These are phyloP conservation scores for Phenganax marumi DNA, from an alignment of 92 coral and sea anemone species.

Conservation along the genomic window DNA sequence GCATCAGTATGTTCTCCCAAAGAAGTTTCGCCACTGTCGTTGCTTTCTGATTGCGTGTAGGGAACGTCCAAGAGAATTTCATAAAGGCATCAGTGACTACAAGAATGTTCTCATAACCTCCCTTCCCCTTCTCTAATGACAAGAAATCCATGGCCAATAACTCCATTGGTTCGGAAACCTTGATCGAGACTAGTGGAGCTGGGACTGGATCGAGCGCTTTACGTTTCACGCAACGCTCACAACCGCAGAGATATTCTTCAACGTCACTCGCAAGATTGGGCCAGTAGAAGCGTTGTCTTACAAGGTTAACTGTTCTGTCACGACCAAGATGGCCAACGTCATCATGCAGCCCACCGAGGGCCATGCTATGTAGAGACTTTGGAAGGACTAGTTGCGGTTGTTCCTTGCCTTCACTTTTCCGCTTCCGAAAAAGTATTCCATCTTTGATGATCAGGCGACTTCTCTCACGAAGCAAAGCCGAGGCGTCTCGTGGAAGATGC, in stretches of 20 bases:
- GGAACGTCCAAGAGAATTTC: constrained; percentile 50
- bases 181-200: constrained; percentile 45
- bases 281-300: constrained; percentile 51
- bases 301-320: constrained; percentile 45
- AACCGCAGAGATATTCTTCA: constrained; percentile 29
- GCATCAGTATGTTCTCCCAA: constrained; percentile 56
- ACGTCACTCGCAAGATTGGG: constrained; percentile 51
- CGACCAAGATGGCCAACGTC: constrained; percentile 46
- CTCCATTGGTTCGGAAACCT: constrained; percentile 45
- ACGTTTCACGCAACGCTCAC: constrained; percentile 57
- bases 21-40: constrained; percentile 52
- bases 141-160: constrained; percentile 54
- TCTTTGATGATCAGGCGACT: constrained; percentile 20
- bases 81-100: constrained; percentile 51
- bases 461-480: constrained; percentile 14
- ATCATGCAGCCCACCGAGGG: constrained; percentile 36
- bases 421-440: constrained; percentile 34
- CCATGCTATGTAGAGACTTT: neutral
- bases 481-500: neutral
- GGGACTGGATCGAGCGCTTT: constrained; percentile 24
- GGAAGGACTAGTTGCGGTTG: constrained; percentile 47
- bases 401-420: constrained; percentile 15
- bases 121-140: constrained; percentile 53
- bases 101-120: constrained; percentile 46
- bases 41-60: constrained; percentile 57